These are phyloP conservation scores for Drosophila tani DNA, from an alignment of 1,140 invertebrate species.

Conservation along the genomic window DNA sequence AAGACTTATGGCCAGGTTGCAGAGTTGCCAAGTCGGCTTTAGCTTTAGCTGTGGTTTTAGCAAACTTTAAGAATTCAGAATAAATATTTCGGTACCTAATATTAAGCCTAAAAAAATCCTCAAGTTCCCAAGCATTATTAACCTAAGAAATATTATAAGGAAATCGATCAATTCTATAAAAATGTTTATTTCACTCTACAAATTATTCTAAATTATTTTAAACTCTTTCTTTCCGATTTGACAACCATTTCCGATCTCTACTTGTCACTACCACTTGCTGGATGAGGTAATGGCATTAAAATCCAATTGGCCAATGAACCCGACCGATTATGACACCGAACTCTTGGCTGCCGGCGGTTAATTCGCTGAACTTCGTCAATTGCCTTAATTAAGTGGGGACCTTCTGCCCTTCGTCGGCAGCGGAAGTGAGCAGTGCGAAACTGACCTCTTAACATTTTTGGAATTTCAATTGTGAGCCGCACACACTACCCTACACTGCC, in stretches of 20 bases:
- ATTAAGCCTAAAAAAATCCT: too few relatives aligned
- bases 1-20: slow-evolving; percentile 28
- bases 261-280: neutral
- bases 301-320: slow-evolving; percentile 68
- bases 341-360: slow-evolving; percentile 30
- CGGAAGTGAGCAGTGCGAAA: slow-evolving; percentile 68
- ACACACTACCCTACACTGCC: neutral
- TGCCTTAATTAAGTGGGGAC: slow-evolving; percentile 68
- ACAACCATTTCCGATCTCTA: neutral
- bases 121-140: too few relatives aligned
- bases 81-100: too few relatives aligned
- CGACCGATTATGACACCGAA: slow-evolving; percentile 48
- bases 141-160: too few relatives aligned
- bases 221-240: too few relatives aligned
- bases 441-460: slow-evolving; percentile 63
- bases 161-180: too few relatives aligned
- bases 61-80: too few relatives aligned
- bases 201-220: too few relatives aligned
- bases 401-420: slow-evolving; percentile 43
- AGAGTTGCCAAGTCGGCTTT: slow-evolving; percentile 2
- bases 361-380: slow-evolving; percentile 62
- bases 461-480: slow-evolving; percentile 32
- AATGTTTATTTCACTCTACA: too few relatives aligned
- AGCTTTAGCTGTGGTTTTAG: neutral
- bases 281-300: slow-evolving; percentile 39